Evolutionary conservation across 2,888 invertebrate genomes (phyloP).

Genomic region (Ctenicera cuprea): DNA sequence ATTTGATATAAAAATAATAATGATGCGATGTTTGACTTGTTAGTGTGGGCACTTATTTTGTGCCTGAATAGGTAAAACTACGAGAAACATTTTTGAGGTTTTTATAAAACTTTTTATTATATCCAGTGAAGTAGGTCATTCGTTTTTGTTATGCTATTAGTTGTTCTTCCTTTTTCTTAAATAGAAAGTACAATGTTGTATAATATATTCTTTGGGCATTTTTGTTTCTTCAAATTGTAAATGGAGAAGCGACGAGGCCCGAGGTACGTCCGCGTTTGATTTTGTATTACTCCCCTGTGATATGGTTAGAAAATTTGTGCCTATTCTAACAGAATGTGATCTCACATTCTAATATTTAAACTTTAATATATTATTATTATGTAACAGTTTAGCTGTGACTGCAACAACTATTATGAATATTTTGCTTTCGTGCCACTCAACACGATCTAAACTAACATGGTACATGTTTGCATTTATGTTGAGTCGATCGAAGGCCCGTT

Average conservation of each 20-base stretch:
- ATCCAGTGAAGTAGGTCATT: conserved; percentile 38
- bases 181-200: conserved; percentile 28
- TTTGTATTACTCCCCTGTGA: conserved; percentile 55
- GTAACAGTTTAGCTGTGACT: conserved; percentile 70
- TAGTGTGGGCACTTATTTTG: conserved; percentile 68
- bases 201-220: conserved; percentile 1
- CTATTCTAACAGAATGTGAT: conserved; percentile 68
- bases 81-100: conserved; percentile 46
- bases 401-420: conserved; percentile 68
- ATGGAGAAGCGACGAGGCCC: background rate
- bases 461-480: conserved; percentile 18
- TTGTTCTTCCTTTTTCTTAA: conserved; percentile 24
- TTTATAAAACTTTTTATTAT: conserved; percentile 44
- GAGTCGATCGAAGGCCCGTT: conserved; percentile 39
- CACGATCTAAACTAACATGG: conserved; percentile 10
- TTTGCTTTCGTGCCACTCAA: conserved; percentile 46
- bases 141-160: background rate
- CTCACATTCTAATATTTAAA: conserved; percentile 63
- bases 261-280: conserved; percentile 12
- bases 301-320: conserved; percentile 69
- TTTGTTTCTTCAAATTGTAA: no score
- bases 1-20: conserved; percentile 44
- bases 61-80: conserved; percentile 52
- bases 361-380: conserved; percentile 51
- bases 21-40: conserved; percentile 55